These are phyloP conservation scores for Parthenolecanium corni DNA, from an alignment of 2,888 invertebrate species.

Conservation along the genomic window DNA sequence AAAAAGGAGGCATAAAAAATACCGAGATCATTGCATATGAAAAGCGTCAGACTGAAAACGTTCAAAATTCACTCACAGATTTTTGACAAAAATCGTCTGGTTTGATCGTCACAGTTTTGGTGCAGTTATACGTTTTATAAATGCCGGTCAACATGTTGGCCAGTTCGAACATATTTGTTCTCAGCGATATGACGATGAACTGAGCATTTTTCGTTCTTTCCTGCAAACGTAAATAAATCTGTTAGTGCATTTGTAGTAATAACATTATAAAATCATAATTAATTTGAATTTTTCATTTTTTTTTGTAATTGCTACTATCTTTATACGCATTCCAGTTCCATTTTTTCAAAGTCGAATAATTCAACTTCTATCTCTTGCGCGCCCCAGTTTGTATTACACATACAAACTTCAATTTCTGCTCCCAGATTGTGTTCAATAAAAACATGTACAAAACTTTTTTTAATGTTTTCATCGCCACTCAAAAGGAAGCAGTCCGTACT, in stretches of 20 bases:
- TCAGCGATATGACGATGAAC: slow-evolving; percentile 91
- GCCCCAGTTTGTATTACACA: too few species aligned
- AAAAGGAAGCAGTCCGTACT: too few species aligned
- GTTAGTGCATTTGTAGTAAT: too few species aligned
- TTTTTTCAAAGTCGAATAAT: too few species aligned
- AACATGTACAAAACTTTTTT: too few species aligned
- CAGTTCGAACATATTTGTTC: slow-evolving; percentile 95
- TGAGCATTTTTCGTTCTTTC: slow-evolving; percentile 94
- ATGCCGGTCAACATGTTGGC: slow-evolving; percentile 88
- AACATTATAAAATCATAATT: slow-evolving; percentile 2
- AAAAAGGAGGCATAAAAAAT: not conserved
- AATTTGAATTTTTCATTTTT: too few species aligned
- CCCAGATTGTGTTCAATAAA: too few species aligned
- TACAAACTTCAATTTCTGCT: too few species aligned
- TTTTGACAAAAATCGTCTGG: slow-evolving; percentile 6
- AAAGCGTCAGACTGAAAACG: not conserved
- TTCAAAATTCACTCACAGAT: slow-evolving; percentile 2
- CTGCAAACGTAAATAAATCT: slow-evolving; percentile 40
- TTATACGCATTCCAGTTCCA: too few species aligned
- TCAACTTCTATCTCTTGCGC: too few species aligned
- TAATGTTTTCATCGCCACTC: too few species aligned
- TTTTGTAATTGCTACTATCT: too few species aligned
- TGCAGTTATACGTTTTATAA: slow-evolving; percentile 84
- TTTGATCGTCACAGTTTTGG: slow-evolving; percentile 60
- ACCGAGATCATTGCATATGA: not conserved